Conservation (phyloP, 2,113 vertebrate genomes). For the Corynorhinus townsendii region DNA sequence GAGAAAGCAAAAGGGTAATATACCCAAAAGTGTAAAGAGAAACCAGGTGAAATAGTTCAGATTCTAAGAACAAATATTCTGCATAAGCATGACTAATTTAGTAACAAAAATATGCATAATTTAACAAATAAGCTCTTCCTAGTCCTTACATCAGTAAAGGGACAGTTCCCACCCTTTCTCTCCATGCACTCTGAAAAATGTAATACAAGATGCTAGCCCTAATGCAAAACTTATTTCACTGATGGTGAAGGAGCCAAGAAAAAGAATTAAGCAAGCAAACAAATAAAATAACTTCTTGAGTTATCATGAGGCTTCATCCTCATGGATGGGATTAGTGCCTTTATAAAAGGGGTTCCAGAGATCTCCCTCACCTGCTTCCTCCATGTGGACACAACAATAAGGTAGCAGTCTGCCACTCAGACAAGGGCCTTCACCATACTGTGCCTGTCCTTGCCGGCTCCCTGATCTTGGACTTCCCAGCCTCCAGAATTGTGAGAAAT, state of each 20-base stretch:
- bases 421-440: background rate
- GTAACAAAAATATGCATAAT: background rate
- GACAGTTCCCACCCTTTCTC: background rate
- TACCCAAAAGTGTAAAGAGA: background rate
- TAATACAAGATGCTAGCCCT: background rate
- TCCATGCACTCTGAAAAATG: background rate
- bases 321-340: background rate
- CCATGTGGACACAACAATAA: accelerated
- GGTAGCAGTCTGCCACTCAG: background rate
- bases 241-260: background rate
- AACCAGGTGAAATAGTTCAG: background rate
- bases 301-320: background rate
- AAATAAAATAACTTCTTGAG: background rate
- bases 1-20: background rate
- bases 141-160: background rate
- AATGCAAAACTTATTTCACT: background rate
- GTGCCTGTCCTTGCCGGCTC: background rate
- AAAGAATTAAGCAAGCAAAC: background rate
- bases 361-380: background rate
- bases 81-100: background rate
- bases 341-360: background rate
- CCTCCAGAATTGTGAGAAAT: background rate
- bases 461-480: background rate
- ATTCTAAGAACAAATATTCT: background rate
- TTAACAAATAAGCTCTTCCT: background rate